Evolutionary conservation across 2,888 invertebrate species (phyloP).

Genomic region (Mesorhabditis sp.): DNA sequence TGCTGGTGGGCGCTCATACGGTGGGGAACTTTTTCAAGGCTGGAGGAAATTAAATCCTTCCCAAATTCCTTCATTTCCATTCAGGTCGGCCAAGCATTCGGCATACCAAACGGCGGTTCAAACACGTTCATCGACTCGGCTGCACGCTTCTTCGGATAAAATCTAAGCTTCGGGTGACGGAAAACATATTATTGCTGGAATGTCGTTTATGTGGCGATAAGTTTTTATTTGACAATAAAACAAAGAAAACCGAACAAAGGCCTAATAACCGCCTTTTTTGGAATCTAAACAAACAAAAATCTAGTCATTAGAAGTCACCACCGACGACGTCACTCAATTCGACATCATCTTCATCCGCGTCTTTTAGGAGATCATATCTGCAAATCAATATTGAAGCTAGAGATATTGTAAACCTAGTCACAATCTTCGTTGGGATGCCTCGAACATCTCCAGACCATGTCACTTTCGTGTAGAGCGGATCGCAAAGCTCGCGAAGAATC

Average conservation of each 20-base stretch:
- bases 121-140: slow-evolving; percentile 1
- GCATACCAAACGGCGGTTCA: neutral
- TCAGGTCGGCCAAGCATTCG: slow-evolving; percentile 2
- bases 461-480: slow-evolving; percentile 31
- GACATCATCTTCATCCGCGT: slow-evolving; percentile 43
- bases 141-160: neutral
- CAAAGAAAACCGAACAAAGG: slow-evolving; percentile 5
- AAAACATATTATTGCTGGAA: neutral
- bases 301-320: slow-evolving; percentile 22
- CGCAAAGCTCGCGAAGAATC: slow-evolving; percentile 32
- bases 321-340: slow-evolving; percentile 36
- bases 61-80: neutral
- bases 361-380: slow-evolving; percentile 26
- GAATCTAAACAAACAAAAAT: neutral
- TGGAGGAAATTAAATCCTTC: neutral
- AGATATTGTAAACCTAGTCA: slow-evolving; percentile 28
- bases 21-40: neutral
- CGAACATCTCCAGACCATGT: slow-evolving; percentile 47
- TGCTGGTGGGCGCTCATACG: slow-evolving; percentile 3
- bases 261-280: too few species aligned
- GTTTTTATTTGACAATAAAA: neutral
- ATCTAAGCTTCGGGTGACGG: neutral
- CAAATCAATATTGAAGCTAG: neutral
- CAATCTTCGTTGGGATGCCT: slow-evolving; percentile 41
- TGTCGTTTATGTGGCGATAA: neutral